Percentiles rank a stretch among this genome's conserved stretches.
Conservation (phyloP, 92 coral and sea anemone species). For the Palythoa heliodiscus region DNA sequence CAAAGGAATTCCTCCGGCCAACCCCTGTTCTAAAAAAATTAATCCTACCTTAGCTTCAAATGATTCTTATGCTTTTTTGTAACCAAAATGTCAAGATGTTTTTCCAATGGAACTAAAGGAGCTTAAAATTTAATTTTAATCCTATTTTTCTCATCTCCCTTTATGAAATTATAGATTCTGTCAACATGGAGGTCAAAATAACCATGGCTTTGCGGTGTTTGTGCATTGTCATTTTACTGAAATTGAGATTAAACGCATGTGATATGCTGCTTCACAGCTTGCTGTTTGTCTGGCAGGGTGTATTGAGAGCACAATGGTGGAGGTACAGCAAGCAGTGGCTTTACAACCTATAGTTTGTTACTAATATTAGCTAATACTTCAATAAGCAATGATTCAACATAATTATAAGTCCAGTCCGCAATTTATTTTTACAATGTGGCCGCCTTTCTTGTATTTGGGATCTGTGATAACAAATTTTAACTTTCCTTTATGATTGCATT, state of each 20-base stretch:
- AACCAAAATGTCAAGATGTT: background rate
- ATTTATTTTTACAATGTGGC: constrained; percentile 5
- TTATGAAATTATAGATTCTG: background rate
- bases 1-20: no score
- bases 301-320: constrained; percentile 2
- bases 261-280: background rate
- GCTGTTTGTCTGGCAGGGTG: constrained; percentile 5
- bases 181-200: background rate
- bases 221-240: background rate
- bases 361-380: background rate
- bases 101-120: background rate
- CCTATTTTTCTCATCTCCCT: background rate
- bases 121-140: background rate
- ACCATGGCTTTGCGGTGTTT: background rate
- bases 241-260: background rate
- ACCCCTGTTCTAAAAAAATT: no score
- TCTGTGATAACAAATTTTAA: constrained; percentile 2
- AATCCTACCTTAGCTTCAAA: background rate
- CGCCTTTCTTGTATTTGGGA: background rate
- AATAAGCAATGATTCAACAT: constrained; percentile 5
- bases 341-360: background rate
- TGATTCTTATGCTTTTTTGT: background rate
- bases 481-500: constrained; percentile 1
- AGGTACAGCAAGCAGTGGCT: background rate
- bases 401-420: background rate